These are phyloP conservation scores for Lithophane semibrunnea DNA, from an alignment of 2,888 invertebrate genomes.

Conservation along the genomic window DNA sequence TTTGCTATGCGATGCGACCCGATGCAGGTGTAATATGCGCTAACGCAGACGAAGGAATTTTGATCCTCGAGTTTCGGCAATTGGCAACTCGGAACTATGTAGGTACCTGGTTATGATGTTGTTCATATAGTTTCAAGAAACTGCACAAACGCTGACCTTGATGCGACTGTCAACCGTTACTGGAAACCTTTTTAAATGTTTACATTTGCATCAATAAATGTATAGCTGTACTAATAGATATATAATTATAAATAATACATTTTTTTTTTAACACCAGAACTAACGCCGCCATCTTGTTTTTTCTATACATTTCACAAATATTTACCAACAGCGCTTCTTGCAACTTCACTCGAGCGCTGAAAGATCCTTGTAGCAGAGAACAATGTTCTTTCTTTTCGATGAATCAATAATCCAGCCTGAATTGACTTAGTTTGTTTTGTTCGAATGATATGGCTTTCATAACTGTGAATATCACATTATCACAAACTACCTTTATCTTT, in stretches of 20 bases:
- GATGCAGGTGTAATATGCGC: neutral
- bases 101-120: neutral
- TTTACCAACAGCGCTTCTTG: neutral
- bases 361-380: too few species aligned
- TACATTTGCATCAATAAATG: neutral
- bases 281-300: neutral
- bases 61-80: neutral
- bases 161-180: neutral
- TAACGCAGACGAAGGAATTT: neutral
- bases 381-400: neutral
- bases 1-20: neutral
- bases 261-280: neutral
- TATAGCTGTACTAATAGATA: too few species aligned
- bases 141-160: neutral
- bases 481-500: neutral
- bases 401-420: too few species aligned
- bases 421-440: neutral
- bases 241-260: too few species aligned
- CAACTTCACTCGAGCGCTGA: too few species aligned
- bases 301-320: neutral
- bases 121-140: neutral
- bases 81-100: neutral
- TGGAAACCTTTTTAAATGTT: neutral
- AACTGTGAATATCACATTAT: neutral
- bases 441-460: neutral